These are phyloP conservation scores for Trinorchestia longiramus DNA, from an alignment of 1,140 invertebrate genomes.

Conservation along the genomic window DNA sequence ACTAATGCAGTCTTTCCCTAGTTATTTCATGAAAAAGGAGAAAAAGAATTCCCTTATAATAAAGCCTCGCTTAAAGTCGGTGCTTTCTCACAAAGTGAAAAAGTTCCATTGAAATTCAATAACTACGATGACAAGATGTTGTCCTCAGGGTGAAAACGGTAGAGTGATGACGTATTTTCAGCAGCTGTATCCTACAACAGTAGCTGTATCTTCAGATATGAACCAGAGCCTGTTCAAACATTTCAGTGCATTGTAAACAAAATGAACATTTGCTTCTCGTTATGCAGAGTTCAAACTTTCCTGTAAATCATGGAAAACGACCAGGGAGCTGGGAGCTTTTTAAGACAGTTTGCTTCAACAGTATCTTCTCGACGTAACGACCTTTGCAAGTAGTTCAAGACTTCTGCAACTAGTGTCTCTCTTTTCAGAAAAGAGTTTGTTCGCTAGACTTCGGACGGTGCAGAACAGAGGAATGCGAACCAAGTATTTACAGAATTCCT, in stretches of 20 bases:
- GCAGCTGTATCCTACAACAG: neutral
- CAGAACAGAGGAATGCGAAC: neutral
- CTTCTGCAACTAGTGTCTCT: neutral
- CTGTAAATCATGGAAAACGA: neutral
- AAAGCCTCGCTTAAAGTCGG: too few relatives aligned
- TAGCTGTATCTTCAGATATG: neutral
- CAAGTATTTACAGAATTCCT: neutral
- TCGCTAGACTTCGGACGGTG: neutral
- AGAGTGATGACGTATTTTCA: neutral
- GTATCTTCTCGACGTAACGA: neutral
- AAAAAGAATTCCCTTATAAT: too few relatives aligned
- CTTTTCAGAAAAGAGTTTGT: neutral
- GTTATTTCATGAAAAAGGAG: too few relatives aligned
- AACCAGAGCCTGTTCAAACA: neutral
- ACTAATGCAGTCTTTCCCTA: too few relatives aligned
- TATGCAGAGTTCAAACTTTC: neutral
- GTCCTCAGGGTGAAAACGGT: neutral
- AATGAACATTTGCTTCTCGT: neutral
- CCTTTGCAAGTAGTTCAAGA: too few relatives aligned
- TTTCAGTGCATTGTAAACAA: neutral
- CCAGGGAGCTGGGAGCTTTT: neutral
- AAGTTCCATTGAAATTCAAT: neutral
- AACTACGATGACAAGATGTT: neutral
- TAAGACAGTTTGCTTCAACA: neutral
- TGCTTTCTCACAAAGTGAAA: neutral